phyloP scores from a whole-genome alignment of 2,113 vertebrate species.

The Helogale parvula region DNA sequence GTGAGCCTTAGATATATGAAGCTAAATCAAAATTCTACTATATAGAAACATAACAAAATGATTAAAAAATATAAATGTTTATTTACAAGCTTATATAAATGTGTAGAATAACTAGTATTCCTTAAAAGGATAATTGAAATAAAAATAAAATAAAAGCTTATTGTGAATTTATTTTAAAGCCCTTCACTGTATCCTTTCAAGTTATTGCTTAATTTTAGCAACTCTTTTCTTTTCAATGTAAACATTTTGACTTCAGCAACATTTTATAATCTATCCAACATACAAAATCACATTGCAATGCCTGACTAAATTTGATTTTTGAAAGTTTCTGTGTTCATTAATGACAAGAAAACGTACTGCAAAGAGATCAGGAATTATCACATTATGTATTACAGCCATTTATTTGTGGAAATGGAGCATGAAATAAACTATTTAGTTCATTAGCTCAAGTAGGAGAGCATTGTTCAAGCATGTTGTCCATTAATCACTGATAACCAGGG shows the following conservation, averaged over 20 bases:
- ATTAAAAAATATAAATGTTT: neutral
- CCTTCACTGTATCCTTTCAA: conserved; percentile 27
- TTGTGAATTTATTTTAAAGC: conserved; percentile 43
- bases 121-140: neutral
- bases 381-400: conserved; percentile 77
- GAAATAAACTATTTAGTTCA: conserved; percentile 83
- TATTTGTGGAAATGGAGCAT: conserved; percentile 81
- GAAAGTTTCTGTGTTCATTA: conserved; percentile 21
- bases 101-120: neutral
- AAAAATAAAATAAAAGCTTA: neutral
- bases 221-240: conserved; percentile 7
- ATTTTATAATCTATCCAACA: conserved; percentile 34
- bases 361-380: conserved; percentile 72
- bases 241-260: conserved; percentile 64
- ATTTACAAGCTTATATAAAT: neutral
- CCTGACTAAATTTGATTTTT: conserved; percentile 53
- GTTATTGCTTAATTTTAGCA: conserved; percentile 16
- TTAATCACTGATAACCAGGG: conserved; percentile 54
- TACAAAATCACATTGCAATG: conserved; percentile 55
- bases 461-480: conserved; percentile 50
- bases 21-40: neutral
- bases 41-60: neutral
- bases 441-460: conserved; percentile 65
- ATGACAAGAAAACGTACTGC: neutral
- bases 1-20: neutral